Evolutionary conservation across 1,140 invertebrate genomes (phyloP).

Genomic region (Ceratina australensis): DNA sequence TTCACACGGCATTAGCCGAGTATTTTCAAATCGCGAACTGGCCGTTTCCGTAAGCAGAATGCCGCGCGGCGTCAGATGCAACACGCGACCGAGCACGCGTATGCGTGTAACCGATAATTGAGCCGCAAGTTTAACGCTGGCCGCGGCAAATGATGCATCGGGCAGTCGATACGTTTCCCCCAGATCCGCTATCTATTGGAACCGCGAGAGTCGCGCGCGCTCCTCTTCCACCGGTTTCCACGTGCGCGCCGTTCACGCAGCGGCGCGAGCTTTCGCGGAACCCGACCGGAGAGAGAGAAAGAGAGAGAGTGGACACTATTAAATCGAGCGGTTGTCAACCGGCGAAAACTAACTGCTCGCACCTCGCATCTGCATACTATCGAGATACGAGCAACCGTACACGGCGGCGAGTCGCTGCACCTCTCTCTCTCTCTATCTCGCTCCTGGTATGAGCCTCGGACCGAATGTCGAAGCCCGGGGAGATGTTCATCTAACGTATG

Average conservation of each 20-base stretch:
- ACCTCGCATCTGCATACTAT: constrained; percentile 70
- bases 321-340: constrained; percentile 68
- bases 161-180: constrained; percentile 66
- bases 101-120: constrained; percentile 64
- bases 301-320: constrained; percentile 47
- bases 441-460: not conserved
- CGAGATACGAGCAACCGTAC: constrained; percentile 60
- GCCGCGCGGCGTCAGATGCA: not conserved
- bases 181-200: constrained; percentile 70
- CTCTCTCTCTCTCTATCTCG: not conserved
- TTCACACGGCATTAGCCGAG: constrained; percentile 23
- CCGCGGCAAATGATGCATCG: constrained; percentile 71
- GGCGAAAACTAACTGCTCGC: constrained; percentile 68
- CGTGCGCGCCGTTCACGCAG: constrained; percentile 20
- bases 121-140: constrained; percentile 60
- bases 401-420: constrained; percentile 24
- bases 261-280: constrained; percentile 38
- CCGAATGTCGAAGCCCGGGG: constrained; percentile 19
- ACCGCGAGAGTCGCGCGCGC: constrained; percentile 54
- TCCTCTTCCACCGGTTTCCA: constrained; percentile 7
- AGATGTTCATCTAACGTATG: constrained; percentile 43
- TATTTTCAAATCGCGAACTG: not conserved
- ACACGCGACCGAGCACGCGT: constrained; percentile 14
- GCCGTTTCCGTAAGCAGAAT: constrained; percentile 35
- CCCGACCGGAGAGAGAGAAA: not conserved